Conservation (phyloP, 2,888 invertebrate genomes). For the Rhamnusium bicolor region DNA sequence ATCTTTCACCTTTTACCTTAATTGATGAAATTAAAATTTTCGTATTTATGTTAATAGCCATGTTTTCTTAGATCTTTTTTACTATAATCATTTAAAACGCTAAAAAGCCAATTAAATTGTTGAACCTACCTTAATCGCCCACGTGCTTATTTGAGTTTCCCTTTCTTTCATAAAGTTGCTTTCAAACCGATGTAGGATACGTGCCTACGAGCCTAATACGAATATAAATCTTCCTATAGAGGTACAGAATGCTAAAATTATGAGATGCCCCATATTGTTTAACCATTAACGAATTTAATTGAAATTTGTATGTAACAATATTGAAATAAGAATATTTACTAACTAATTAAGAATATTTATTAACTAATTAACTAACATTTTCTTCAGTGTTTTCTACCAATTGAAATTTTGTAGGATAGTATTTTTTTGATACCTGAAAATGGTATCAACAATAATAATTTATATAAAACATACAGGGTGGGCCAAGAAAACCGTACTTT, state of each 20-base stretch:
- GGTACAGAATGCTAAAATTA: not conserved
- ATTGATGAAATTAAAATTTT: not conserved
- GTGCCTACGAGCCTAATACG: constrained; percentile 26
- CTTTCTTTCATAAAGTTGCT: constrained; percentile 25
- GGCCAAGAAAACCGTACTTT: too few relatives aligned
- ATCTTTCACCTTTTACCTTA: not conserved
- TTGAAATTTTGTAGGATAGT: too few relatives aligned
- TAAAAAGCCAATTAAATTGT: constrained; percentile 25
- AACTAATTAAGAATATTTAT: too few relatives aligned
- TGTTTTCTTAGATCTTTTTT: too few relatives aligned
- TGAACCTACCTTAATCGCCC: constrained; percentile 28
- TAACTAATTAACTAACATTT: too few relatives aligned
- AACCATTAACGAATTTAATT: not conserved
- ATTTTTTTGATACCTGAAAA: too few relatives aligned
- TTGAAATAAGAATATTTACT: too few relatives aligned
- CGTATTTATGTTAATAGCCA: not conserved
- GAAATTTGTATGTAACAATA: too few relatives aligned
- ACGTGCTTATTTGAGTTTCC: constrained; percentile 29
- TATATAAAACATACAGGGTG: too few relatives aligned
- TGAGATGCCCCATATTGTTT: not conserved
- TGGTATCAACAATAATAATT: too few relatives aligned
- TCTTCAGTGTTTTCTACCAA: too few relatives aligned
- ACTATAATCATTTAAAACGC: constrained; percentile 3
- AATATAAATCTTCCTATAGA: constrained; percentile 24
- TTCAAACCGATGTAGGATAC: constrained; percentile 18